Conservation (phyloP, 2,797 vertebrate species). For the Distichodus sexfasciatus region DNA sequence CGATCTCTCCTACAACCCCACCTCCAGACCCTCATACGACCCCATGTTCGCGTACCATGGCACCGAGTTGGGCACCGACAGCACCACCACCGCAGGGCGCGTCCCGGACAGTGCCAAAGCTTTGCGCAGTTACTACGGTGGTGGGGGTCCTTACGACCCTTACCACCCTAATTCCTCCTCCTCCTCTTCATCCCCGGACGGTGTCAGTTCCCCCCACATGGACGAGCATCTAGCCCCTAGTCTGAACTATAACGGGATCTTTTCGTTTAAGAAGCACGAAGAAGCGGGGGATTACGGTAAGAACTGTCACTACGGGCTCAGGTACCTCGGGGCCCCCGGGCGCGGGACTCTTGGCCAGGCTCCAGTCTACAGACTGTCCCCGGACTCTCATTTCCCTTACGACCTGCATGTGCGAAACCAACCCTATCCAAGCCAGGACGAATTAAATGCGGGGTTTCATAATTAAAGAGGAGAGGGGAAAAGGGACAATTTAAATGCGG, state of each 20-base stretch:
- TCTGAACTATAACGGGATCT: slow-evolving; percentile 99
- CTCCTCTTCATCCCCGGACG: slow-evolving; percentile 90
- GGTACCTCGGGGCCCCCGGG: slow-evolving; percentile 91
- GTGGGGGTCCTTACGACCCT: no score
- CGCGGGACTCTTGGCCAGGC: slow-evolving; percentile 90
- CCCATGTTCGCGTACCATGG: no score
- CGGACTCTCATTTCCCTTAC: slow-evolving; percentile 94
- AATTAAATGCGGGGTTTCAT: slow-evolving; percentile 51
- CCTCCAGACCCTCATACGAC: slow-evolving; percentile 89
- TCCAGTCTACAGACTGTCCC: slow-evolving; percentile 93
- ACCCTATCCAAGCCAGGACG: slow-evolving; percentile 85
- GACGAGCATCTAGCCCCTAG: slow-evolving; percentile 93
- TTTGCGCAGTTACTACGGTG: slow-evolving; percentile 93
- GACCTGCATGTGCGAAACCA: slow-evolving; percentile 97
- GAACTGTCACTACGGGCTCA: slow-evolving; percentile 93
- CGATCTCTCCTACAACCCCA: slow-evolving; percentile 84
- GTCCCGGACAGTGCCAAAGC: slow-evolving; percentile 89
- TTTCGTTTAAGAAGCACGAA: slow-evolving; percentile 95
- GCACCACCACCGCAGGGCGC: no score
- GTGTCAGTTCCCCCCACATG: slow-evolving; percentile 88
- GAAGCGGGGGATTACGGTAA: slow-evolving; percentile 91
- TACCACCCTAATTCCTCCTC: slow-evolving; percentile 96
- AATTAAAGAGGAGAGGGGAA: slow-evolving; percentile 73
- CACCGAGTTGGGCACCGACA: no score
- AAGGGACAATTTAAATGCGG: no score